phyloP scores from a whole-genome alignment of 1,140 invertebrate species.

The Himalopsyche phryganea region DNA sequence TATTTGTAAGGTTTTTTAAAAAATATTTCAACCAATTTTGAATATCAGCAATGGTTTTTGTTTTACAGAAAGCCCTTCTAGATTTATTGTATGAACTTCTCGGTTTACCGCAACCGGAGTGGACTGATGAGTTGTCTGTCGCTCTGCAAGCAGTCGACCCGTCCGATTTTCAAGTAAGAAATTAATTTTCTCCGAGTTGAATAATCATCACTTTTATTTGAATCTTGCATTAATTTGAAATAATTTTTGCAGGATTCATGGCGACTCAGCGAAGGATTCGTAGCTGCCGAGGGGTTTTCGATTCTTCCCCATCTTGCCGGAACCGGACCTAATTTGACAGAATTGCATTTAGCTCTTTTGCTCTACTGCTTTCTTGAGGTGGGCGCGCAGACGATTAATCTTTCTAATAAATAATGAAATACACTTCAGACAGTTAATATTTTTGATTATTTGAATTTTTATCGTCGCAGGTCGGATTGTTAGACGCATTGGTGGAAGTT shows the following conservation, averaged over 20 bases:
- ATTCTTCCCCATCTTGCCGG: slow-evolving; percentile 79
- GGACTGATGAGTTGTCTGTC: slow-evolving; percentile 86
- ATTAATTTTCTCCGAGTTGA: not conserved
- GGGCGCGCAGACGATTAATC: too few species aligned
- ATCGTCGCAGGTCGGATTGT: slow-evolving; percentile 63
- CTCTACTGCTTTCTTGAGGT: slow-evolving; percentile 81
- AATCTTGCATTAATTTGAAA: too few species aligned
- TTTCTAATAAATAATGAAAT: too few species aligned
- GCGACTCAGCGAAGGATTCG: slow-evolving; percentile 88
- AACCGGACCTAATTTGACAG: slow-evolving; percentile 82
- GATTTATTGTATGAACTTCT: slow-evolving; percentile 89
- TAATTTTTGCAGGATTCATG: slow-evolving; percentile 65
- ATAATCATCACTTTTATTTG: too few species aligned
- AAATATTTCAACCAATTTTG: too few species aligned
- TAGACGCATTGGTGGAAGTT: slow-evolving; percentile 87
- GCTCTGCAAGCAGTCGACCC: slow-evolving; percentile 85
- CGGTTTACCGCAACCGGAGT: slow-evolving; percentile 77
- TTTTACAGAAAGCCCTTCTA: slow-evolving; percentile 76
- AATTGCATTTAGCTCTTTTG: slow-evolving; percentile 86
- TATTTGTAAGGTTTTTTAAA: too few species aligned
- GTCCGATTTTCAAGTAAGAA: slow-evolving; percentile 59
- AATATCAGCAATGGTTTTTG: too few species aligned
- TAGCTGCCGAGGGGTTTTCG: slow-evolving; percentile 80
- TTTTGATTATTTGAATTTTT: too few species aligned
- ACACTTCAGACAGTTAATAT: too few species aligned